Evolutionary conservation across 1,140 invertebrate genomes (phyloP), one percentile per base, ranked within the genome.

Genomic region (Heliconius congener): DNA sequence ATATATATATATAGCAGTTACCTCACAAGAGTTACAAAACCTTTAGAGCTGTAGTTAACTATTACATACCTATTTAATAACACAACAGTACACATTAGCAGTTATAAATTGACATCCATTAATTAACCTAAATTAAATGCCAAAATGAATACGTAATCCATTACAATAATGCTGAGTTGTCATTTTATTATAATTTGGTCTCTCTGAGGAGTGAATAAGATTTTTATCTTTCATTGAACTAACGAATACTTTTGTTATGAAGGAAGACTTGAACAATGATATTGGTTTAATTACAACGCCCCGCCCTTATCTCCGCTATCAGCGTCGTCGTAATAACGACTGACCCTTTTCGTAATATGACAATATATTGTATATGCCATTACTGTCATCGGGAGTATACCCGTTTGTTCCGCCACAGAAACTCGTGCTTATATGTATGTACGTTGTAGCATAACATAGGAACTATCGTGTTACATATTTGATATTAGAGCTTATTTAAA

Each of bases 291-390:
- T 27, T 66, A 27, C 27, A 30, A 30, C 11, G 13, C 60, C 60
- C 57, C 27, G 11, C 13, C 27, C 27, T 30, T 66, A 66, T 66
- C 60, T 66, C 60, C 3, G 27, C 13, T 27, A 66, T 27, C 23
- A 11, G 60, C n/a, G 27, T 16, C 57, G 57, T 23, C 9, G 8
- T 27, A 60, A 27, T 60, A 60, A 60, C 23, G 57, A 60, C 57
- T 60, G 23, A 60, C 60, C 60, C 60, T 66, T 66, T 66, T 66
- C 23, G 60, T 66, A 16, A 66, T 66, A 30, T 30, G n/a, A 66
- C 60, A 66, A 66, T 66, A 66, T 5, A 52, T 52, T 2, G 27
- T 30, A 30, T 30, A 30, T 13, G 13, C 27, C 60, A 30, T 57
- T 57, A 57, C 55, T 57, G 55, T 57, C 55, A 57, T 57, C 55